phyloP scores from a whole-genome alignment of 2,113 vertebrate genomes.

The Microtus ochrogaster region DNA sequence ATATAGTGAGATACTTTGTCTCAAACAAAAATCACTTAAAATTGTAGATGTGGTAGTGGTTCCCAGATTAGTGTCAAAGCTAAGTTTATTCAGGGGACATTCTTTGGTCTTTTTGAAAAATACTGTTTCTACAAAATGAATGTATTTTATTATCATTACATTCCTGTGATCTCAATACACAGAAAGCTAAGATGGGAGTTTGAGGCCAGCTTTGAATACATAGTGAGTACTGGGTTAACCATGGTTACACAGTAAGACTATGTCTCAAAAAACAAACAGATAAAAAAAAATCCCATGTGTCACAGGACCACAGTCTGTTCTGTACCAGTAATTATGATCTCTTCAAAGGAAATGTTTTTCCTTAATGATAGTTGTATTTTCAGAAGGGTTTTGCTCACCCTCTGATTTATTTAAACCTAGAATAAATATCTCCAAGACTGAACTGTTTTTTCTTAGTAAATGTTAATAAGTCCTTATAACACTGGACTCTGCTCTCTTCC shows the following conservation, averaged over 20 bases:
- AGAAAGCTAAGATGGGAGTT: background rate
- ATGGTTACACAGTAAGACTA: background rate
- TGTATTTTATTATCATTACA: background rate
- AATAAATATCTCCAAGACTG: background rate
- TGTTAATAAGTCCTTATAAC: background rate
- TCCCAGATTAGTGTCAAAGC: background rate
- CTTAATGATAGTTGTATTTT: background rate
- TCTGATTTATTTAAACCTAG: background rate
- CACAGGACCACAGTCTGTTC: background rate
- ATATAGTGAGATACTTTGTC: no score
- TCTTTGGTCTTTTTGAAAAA: slow-evolving; percentile 43
- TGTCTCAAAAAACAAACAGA: no score
- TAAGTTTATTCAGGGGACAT: background rate
- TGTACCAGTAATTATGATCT: background rate
- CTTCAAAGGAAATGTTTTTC: background rate
- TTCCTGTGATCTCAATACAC: background rate
- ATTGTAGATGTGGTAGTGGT: background rate
- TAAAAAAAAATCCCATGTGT: no score
- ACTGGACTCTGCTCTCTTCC: slow-evolving; percentile 15
- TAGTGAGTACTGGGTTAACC: background rate
- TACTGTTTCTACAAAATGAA: background rate
- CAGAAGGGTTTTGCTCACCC: background rate
- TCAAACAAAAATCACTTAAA: background rate
- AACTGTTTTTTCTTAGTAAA: background rate
- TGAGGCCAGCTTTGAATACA: background rate